Conservation (phyloP, 2,888 invertebrate genomes). For the Aphelenchoides bicaudatus region DNA sequence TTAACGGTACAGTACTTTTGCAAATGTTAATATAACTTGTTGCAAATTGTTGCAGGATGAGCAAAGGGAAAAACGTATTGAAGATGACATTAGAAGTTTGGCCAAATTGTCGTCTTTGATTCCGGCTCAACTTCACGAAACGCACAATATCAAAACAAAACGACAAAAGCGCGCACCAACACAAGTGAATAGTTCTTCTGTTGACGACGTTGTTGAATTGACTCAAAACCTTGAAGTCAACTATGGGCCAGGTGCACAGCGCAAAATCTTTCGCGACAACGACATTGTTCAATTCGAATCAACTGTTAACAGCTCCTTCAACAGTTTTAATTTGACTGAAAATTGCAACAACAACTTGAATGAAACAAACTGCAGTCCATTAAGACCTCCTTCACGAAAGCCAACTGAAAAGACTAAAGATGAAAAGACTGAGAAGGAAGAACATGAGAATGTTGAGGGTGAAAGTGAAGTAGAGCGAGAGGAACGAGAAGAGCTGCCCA, state of each 20-base stretch:
- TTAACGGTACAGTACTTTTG: slow-evolving; percentile 12
- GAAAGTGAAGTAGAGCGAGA: slow-evolving; percentile 13
- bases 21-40: too few species aligned
- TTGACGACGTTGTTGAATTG: background rate
- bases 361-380: slow-evolving; percentile 10
- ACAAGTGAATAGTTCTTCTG: background rate
- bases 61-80: slow-evolving; percentile 29
- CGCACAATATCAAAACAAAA: background rate
- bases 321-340: background rate
- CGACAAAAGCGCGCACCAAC: slow-evolving; percentile 3
- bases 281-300: too few species aligned
- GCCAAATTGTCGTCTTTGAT: slow-evolving; percentile 27
- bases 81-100: slow-evolving; percentile 29
- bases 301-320: background rate
- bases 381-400: background rate
- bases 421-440: background rate
- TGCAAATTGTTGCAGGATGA: too few species aligned
- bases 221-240: slow-evolving; percentile 1
- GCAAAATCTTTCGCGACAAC: too few species aligned
- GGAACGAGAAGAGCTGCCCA: slow-evolving; percentile 16
- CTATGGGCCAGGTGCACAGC: background rate
- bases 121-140: background rate
- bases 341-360: slow-evolving; percentile 12
- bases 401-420: background rate
- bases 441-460: slow-evolving; percentile 17